A percentile compares a stretch with the other conserved stretches of the same genome.
Conservation (phyloP, 2,797 vertebrate genomes). For the Todus mexicanus region DNA sequence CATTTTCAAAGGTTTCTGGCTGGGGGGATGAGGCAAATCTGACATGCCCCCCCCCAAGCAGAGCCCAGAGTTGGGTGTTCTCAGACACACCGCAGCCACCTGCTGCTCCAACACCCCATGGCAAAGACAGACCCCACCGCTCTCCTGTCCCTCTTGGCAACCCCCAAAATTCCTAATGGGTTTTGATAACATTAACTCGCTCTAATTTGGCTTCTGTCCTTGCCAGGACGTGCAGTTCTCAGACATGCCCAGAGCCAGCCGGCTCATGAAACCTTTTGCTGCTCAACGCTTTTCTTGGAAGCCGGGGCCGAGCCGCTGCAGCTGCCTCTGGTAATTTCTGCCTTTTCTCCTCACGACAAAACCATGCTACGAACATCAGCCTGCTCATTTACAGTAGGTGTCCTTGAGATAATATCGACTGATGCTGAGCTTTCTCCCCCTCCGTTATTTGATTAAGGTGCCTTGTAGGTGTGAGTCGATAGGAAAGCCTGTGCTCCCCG, state of each 20-base stretch:
- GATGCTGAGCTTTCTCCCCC: not conserved
- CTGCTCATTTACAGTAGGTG: not conserved
- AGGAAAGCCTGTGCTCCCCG: not conserved
- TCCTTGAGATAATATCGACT: not conserved
- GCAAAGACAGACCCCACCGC: accelerated
- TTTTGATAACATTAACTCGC: not conserved
- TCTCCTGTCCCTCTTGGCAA: not conserved
- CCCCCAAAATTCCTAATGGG: not conserved
- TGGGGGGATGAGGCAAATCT: not conserved
- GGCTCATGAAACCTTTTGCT: accelerated
- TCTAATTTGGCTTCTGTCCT: not conserved
- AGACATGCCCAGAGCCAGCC: accelerated
- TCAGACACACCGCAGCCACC: accelerated
- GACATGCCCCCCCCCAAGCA: accelerated
- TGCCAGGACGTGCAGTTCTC: not conserved
- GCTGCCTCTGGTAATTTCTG: not conserved
- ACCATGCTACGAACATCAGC: no score
- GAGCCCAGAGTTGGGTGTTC: accelerated
- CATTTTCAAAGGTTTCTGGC: not conserved
- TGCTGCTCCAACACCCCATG: accelerated
- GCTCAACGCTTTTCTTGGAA: not conserved
- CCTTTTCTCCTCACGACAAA: not conserved
- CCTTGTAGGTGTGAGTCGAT: not conserved
- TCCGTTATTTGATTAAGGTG: not conserved
- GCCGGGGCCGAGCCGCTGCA: accelerated